Evolutionary conservation across 2,113 vertebrate genomes (phyloP).

Genomic region (Sigmodon hispidus): DNA sequence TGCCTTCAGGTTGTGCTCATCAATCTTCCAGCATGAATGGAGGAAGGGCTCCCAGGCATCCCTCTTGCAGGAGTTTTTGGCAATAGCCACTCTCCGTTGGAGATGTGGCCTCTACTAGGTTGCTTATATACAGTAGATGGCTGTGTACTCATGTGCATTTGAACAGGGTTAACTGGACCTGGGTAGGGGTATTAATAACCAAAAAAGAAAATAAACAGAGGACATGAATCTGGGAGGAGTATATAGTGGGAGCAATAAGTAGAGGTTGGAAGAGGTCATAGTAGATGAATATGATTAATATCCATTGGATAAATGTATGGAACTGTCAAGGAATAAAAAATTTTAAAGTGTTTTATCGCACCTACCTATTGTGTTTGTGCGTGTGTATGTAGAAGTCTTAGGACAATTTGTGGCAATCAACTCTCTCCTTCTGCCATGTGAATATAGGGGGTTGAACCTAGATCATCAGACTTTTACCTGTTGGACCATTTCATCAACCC

Average conservation of each 20-base stretch:
- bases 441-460: background rate
- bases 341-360: background rate
- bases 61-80: background rate
- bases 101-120: too few relatives aligned
- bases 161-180: background rate
- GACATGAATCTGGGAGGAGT: background rate
- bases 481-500: background rate
- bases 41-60: background rate
- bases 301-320: background rate
- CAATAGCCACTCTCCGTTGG: background rate
- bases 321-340: background rate
- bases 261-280: background rate
- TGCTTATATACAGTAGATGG: too few relatives aligned
- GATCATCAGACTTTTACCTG: background rate
- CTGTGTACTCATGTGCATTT: too few relatives aligned
- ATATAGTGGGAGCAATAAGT: background rate
- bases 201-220: background rate
- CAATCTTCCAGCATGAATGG: too few relatives aligned
- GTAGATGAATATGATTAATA: background rate
- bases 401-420: background rate
- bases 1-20: background rate
- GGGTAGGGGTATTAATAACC: background rate
- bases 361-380: background rate
- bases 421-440: background rate
- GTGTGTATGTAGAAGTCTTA: background rate